Conservation (phyloP, 2,797 vertebrate genomes). For the Tokudaia tokunoshimensis region DNA sequence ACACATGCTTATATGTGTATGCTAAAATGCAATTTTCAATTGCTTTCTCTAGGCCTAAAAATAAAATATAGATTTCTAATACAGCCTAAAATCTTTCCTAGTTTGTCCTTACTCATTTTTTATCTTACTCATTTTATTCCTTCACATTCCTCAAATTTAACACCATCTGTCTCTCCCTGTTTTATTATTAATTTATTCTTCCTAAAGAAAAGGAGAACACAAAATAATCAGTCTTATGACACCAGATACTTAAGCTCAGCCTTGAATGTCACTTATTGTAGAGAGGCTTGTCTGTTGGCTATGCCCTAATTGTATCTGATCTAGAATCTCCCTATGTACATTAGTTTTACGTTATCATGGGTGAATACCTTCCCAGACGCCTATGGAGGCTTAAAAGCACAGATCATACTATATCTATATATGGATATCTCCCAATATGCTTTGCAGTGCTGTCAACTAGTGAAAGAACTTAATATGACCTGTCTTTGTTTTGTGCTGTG, state of each 20-base stretch:
- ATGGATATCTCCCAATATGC: background rate
- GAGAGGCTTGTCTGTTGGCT: background rate
- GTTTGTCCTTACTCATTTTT: background rate
- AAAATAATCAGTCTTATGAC: background rate
- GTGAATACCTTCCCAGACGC: background rate
- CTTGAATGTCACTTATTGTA: background rate
- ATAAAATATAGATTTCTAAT: background rate
- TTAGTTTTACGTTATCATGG: background rate
- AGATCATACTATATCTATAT: background rate
- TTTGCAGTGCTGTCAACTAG: background rate
- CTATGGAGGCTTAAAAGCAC: background rate
- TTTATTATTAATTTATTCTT: background rate
- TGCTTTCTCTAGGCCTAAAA: background rate
- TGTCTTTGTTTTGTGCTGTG: background rate
- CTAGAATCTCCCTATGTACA: background rate
- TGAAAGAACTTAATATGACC: background rate
- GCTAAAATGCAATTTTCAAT: background rate
- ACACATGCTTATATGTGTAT: background rate
- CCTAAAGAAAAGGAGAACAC: background rate
- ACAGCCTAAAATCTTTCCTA: background rate
- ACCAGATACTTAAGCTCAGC: background rate
- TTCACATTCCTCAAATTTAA: background rate
- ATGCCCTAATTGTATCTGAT: background rate
- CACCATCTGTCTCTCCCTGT: background rate
- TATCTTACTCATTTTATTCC: background rate